Evolutionary conservation across 2,888 invertebrate species (phyloP), one percentile per base, ranked within the genome.

Genomic region (Scaptomyza parva): DNA sequence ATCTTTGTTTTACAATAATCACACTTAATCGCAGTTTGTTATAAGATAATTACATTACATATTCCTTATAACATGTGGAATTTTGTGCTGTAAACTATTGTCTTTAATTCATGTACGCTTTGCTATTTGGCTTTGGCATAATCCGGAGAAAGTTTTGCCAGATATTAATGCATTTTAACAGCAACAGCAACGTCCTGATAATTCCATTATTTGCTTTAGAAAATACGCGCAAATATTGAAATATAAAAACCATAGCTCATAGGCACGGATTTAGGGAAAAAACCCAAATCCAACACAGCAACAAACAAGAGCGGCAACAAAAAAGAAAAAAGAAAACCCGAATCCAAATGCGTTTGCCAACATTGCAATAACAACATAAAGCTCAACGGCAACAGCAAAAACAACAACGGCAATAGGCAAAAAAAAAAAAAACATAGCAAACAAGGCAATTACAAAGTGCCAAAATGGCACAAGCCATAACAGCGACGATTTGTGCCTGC

Each of bases 401-500:
- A 65, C 67, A 62, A 45, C 70, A 61, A 55, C 65, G 68, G 60
- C 68, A 74, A 69, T 69, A 70, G 86, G 75, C 68, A 61, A 74
- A 78, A 69, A 72, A 70, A 80, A 61, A 74, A 78, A 69, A 72
- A 70, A 80, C 81, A 86, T 78, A 53, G 82, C 70, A 85, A 82
- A 87, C 82, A 83, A 83, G 82, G 82, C 82, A 83, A 83, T 83
- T 83, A 83, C 82, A 87, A 78, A 87, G 82, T 83, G 82, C 82
- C 82, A 87, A 83, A 83, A 83, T 83, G 85, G 87, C 85, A 78
- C 76, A 85, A 73, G 85, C 87, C 85, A 87, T 87, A 85, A 87
- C 79, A 78, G 69, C 74, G 63, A 57, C 78, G 66, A 72, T 65
- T 69, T 53, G 63, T 58, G 59, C 45, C 30, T 11, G 37, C 43